Evolutionary conservation across 2,888 invertebrate species (phyloP).

Genomic region (Lasioglossum figueresi): DNA sequence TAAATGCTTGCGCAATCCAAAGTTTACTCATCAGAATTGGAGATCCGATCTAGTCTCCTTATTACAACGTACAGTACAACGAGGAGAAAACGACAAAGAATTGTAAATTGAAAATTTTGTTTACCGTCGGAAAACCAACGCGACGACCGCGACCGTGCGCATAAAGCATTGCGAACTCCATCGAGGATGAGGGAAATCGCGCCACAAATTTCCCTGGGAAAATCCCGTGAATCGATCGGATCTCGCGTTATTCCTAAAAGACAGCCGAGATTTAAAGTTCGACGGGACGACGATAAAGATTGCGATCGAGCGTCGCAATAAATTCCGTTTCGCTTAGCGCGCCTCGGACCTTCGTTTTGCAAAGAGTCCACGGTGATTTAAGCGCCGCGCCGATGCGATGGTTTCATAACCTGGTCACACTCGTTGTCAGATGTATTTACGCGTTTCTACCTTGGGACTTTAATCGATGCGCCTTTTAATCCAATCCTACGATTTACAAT

Average conservation of each 20-base stretch:
- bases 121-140: background rate
- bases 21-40: background rate
- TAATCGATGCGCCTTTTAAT: background rate
- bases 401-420: conserved; percentile 22
- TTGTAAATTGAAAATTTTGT: background rate
- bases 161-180: background rate
- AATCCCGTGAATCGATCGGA: background rate
- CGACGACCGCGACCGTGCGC: background rate
- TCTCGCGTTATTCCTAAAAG: conserved; percentile 21
- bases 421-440: conserved; percentile 13
- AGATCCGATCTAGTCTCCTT: too few relatives aligned
- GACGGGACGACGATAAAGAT: conserved; percentile 37
- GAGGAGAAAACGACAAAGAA: background rate
- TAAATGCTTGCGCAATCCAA: background rate
- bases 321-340: conserved; percentile 45
- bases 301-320: conserved; percentile 45
- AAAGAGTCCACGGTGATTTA: conserved; percentile 42
- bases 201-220: conserved; percentile 2
- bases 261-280: conserved; percentile 18
- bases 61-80: too few relatives aligned
- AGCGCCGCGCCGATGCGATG: background rate
- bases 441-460: background rate
- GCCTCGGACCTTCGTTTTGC: conserved; percentile 34
- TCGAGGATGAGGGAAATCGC: conserved; percentile 3
- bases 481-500: too few relatives aligned